phyloP scores from a whole-genome alignment of 1,140 invertebrate genomes.

The Neomicropteryx cornuta region DNA sequence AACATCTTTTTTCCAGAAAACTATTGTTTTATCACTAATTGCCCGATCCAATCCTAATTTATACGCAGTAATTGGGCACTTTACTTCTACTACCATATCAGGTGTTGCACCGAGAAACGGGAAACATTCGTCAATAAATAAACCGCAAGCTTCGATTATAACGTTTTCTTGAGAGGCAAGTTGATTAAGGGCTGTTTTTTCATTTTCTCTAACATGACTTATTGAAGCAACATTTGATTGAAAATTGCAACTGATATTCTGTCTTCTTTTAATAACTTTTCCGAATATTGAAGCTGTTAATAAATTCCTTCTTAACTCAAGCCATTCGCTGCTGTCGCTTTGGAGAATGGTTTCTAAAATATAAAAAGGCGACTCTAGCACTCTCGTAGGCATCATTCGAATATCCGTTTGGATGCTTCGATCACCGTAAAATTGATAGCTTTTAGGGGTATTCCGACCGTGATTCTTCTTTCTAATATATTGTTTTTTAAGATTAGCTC shows the following conservation, averaged over 20 bases:
- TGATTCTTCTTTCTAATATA: neutral
- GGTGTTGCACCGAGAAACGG: conserved; percentile 23
- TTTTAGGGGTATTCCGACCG: neutral
- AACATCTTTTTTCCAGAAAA: neutral
- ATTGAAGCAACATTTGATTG: conserved; percentile 7
- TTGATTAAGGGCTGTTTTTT: conserved; percentile 16
- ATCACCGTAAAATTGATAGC: neutral
- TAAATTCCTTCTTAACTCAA: conserved; percentile 1
- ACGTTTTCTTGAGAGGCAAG: conserved; percentile 9
- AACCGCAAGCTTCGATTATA: conserved; percentile 19
- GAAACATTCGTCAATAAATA: conserved; percentile 21
- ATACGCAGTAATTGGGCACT: conserved; percentile 19
- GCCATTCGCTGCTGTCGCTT: conserved; percentile 1
- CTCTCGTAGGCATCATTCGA: neutral
- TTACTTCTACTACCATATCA: conserved; percentile 23
- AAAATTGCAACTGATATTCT: conserved; percentile 5
- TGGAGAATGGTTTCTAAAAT: conserved; percentile 1
- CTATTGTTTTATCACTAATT: neutral
- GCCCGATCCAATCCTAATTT: neutral
- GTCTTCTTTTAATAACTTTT: conserved; percentile 5
- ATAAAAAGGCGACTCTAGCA: neutral
- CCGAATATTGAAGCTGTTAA: conserved; percentile 4
- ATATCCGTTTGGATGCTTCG: neutral
- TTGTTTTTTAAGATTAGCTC: neutral
- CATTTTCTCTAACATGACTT: conserved; percentile 16